A percentile compares a stretch with the other conserved stretches of the same genome.
Evolutionary conservation across 2,113 vertebrate species (phyloP).

Genomic region (Xenopus laevis): DNA sequence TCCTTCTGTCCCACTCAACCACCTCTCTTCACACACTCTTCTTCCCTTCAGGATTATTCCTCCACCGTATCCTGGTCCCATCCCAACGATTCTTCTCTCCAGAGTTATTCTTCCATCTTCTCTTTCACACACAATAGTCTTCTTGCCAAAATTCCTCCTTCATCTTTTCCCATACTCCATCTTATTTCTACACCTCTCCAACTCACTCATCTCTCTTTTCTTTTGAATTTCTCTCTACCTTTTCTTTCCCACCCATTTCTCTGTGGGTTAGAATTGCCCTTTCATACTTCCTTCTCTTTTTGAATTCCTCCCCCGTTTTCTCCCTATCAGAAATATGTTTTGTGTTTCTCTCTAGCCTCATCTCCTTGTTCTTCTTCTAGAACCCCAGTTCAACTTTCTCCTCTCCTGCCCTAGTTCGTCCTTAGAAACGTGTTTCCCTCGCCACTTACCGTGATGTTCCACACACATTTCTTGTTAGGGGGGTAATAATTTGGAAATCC

Average conservation of each 20-base stretch:
- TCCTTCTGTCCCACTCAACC: not conserved
- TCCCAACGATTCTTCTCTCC: not conserved
- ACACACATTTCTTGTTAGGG: slow-evolving; percentile 76
- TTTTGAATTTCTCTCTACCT: no score
- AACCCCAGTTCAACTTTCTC: no score
- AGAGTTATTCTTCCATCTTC: not conserved
- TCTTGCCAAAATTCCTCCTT: not conserved
- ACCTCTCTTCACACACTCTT: not conserved
- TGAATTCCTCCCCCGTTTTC: no score
- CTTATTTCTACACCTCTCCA: no score
- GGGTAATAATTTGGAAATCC: slow-evolving; percentile 81
- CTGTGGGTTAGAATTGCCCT: no score
- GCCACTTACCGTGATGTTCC: slow-evolving; percentile 78
- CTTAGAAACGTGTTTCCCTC: not conserved
- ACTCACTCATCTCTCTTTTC: no score
- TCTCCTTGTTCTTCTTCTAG: no score
- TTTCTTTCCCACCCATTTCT: no score
- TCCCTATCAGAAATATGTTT: no score
- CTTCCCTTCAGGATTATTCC: not conserved
- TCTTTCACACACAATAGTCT: not conserved
- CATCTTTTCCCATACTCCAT: not conserved
- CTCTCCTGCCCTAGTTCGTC: no score
- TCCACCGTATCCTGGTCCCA: not conserved
- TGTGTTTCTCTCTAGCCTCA: no score
- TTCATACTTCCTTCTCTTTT: no score